A percentile compares a stretch with the other conserved stretches of the same genome.
phyloP scores from a whole-genome alignment of 2,888 invertebrate species.

The Heliconius erato region DNA sequence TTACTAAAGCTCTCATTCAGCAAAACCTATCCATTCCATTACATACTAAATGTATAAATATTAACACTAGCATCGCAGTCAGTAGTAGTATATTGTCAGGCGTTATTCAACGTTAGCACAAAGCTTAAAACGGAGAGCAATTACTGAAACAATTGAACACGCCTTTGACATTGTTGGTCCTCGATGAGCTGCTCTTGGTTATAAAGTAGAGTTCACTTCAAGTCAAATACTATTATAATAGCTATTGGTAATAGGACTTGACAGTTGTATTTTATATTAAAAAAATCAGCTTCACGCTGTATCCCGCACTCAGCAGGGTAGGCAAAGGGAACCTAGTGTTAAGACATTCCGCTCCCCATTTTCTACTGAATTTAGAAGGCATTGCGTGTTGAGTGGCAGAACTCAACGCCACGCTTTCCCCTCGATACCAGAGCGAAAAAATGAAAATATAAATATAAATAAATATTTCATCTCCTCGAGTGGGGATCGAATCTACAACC shows the following conservation, averaged over 20 bases:
- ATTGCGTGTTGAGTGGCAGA: too few relatives aligned
- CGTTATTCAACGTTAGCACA: constrained; percentile 15
- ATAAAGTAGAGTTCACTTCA: neutral
- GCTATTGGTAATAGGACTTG: neutral
- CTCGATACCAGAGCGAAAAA: too few relatives aligned
- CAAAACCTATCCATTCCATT: neutral
- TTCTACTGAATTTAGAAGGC: too few relatives aligned
- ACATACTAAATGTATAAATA: neutral
- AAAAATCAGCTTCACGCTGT: too few relatives aligned
- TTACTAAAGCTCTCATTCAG: neutral
- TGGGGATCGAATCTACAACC: too few relatives aligned
- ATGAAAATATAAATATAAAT: too few relatives aligned
- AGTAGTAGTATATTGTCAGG: neutral
- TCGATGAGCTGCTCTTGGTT: constrained; percentile 22
- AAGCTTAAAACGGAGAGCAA: constrained; percentile 36
- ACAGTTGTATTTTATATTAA: neutral
- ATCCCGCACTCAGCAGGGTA: too few relatives aligned
- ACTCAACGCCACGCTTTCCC: too few relatives aligned
- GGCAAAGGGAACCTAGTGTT: too few relatives aligned
- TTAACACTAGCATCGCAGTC: neutral
- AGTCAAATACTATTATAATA: neutral
- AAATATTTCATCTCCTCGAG: too few relatives aligned
- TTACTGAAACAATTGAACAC: constrained; percentile 50
- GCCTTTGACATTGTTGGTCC: constrained; percentile 21
- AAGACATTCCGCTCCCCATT: too few relatives aligned